Evolutionary conservation across 2,888 invertebrate genomes (phyloP), one percentile per base, ranked within the genome.

Genomic region (Himalopsyche anomala): DNA sequence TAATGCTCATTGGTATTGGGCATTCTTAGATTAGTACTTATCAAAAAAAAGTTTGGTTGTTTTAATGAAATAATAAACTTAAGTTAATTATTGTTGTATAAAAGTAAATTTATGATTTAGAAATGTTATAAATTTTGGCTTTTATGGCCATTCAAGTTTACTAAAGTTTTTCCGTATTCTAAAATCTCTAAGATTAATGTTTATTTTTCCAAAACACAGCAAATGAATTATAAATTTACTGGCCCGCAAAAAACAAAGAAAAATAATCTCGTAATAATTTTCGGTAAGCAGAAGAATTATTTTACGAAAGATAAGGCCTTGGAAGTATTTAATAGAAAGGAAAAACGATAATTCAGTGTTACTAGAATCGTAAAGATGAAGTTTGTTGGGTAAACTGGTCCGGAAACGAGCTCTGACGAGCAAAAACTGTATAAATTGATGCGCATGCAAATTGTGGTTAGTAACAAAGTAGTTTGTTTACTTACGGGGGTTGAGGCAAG

Each of bases 311-410:
- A 62, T 62, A 62, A 62, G 19, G 62, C 62, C 62, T 62, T 62
- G 62, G 19, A 62, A 62, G 62, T 62, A 62, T 62, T 62, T 19
- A 62, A 62, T 62, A 62, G 62, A 62, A 62, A 62, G 62, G 62
- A 62, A 62, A 62, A 62, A 28, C 62, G 62, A 62, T 62, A 62
- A 62, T 62, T 62, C 62, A 62, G 62, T 62, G 62, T 62, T 62
- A 62, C 62, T 62, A 19, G 62, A 62, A 19, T 62, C 62, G 19
- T 62, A 62, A 62, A 62, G 62, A 62, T 62, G 62, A 62, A 62
- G 62, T 62, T 62, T 62, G 62, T 62, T 62, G 62, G 8, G 28
- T 62, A 62, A 62, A 62, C 62, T 62, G 62, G 62, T 28, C 62
- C 19, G 28, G 62, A 28, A 62, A 62, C 62, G 62, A 62, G 62